phyloP scores from a whole-genome alignment of 2,797 vertebrate genomes.

The Uromys caudimaculatus region DNA sequence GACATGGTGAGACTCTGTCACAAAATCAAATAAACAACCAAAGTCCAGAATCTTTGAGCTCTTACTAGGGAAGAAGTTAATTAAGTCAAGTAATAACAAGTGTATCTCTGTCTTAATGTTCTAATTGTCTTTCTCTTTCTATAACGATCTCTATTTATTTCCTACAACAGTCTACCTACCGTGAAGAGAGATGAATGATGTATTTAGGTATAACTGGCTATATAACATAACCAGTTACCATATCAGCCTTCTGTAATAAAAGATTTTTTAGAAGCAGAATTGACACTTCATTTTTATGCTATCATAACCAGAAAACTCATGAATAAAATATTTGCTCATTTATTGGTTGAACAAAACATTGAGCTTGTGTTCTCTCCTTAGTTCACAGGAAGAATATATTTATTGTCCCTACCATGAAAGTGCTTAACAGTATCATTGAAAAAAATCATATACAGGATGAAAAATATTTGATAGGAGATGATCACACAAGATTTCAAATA shows the following conservation, averaged over 20 bases:
- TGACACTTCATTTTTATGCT: not conserved
- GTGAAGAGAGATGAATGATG: not conserved
- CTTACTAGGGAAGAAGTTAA: not conserved
- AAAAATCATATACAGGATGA: not conserved
- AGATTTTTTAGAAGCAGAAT: not conserved
- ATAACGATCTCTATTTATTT: not conserved
- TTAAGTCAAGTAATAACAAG: not conserved
- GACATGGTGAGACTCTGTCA: not conserved
- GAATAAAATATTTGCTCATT: not conserved
- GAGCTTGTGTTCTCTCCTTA: not conserved
- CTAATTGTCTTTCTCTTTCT: not conserved
- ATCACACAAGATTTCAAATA: not conserved
- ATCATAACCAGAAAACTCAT: not conserved
- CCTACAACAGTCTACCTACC: not conserved
- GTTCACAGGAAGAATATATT: not conserved
- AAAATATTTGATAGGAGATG: conserved; percentile 16
- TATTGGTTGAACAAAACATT: not conserved
- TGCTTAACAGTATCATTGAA: not conserved
- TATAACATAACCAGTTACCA: conserved; percentile 26
- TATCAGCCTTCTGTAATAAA: not conserved
- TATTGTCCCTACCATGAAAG: not conserved
- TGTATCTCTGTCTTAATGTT: not conserved
- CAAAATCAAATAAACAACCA: not conserved
- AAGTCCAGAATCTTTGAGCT: not conserved
- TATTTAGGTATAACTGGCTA: not conserved